phyloP scores from a whole-genome alignment of 1,140 invertebrate species.

The Eurosta solidaginis region DNA sequence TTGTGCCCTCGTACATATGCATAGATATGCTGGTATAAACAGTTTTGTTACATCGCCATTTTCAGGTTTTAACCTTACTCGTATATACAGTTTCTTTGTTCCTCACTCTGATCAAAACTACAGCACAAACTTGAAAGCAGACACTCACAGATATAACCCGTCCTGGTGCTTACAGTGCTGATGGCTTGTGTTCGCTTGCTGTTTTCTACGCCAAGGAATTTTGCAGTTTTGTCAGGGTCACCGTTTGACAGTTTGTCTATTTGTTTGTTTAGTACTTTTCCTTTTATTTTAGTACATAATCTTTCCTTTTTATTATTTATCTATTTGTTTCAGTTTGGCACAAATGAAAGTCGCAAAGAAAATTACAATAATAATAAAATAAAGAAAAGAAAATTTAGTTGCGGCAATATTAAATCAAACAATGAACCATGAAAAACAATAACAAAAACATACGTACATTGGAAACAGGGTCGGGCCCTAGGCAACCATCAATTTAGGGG shows the following conservation, averaged over 20 bases:
- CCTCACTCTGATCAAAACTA: neutral
- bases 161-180: neutral
- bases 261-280: neutral
- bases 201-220: neutral
- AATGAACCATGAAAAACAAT: neutral
- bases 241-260: neutral
- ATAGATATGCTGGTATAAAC: too few relatives aligned
- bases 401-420: conserved; percentile 18
- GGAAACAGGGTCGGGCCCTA: too few relatives aligned
- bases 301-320: neutral
- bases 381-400: neutral
- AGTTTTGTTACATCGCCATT: too few relatives aligned
- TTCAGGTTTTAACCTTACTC: neutral
- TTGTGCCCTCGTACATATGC: too few relatives aligned
- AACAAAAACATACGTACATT: neutral
- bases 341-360: neutral
- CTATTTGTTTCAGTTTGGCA: neutral
- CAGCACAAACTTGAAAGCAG: neutral
- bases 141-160: neutral
- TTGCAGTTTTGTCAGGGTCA: neutral
- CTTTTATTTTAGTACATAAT: neutral
- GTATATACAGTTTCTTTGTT: neutral
- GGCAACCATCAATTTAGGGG: too few relatives aligned
- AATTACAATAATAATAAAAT: neutral
- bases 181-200: neutral